These are phyloP conservation scores for Drosophila putrida DNA, from an alignment of 2,888 invertebrate species.

Conservation along the genomic window DNA sequence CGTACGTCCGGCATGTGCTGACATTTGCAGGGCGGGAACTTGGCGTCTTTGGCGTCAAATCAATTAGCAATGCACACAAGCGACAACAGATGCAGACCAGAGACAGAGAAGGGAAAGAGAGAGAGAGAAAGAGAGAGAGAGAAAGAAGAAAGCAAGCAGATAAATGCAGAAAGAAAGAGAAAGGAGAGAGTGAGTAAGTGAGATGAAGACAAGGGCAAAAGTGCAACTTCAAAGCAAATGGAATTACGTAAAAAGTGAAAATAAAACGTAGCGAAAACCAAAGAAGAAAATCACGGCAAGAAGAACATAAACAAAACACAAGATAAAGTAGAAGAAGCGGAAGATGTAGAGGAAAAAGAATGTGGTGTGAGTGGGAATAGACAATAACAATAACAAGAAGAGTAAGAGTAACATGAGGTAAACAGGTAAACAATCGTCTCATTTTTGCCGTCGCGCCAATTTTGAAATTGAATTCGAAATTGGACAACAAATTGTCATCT, in stretches of 20 bases:
- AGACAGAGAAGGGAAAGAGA: too few relatives aligned
- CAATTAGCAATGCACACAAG: slow-evolving; percentile 54
- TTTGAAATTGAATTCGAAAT: slow-evolving; percentile 15
- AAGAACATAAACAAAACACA: slow-evolving; percentile 34
- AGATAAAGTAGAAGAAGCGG: not conserved
- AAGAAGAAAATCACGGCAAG: slow-evolving; percentile 26
- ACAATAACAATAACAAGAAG: not conserved
- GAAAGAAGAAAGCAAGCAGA: not conserved
- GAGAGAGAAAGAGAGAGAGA: not conserved
- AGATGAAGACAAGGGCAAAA: slow-evolving; percentile 38
- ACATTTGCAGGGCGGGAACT: slow-evolving; percentile 49
- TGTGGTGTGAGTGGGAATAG: not conserved
- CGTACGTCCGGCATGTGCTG: slow-evolving; percentile 48
- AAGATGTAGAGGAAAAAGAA: not conserved
- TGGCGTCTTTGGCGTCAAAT: slow-evolving; percentile 27
- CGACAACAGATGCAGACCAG: slow-evolving; percentile 4
- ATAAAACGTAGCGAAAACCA: slow-evolving; percentile 18
- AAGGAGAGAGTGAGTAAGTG: slow-evolving; percentile 1
- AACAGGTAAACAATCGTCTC: slow-evolving; percentile 23
- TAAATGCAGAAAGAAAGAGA: not conserved
- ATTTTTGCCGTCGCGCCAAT: slow-evolving; percentile 16
- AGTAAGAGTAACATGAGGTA: slow-evolving; percentile 11
- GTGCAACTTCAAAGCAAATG: slow-evolving; percentile 46
- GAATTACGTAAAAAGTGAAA: slow-evolving; percentile 53
- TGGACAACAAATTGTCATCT: slow-evolving; percentile 18